Percentiles rank a stretch among this genome's conserved stretches.
These are phyloP conservation scores for Dryobotodes eremita DNA, from an alignment of 2,888 invertebrate species.

Conservation along the genomic window DNA sequence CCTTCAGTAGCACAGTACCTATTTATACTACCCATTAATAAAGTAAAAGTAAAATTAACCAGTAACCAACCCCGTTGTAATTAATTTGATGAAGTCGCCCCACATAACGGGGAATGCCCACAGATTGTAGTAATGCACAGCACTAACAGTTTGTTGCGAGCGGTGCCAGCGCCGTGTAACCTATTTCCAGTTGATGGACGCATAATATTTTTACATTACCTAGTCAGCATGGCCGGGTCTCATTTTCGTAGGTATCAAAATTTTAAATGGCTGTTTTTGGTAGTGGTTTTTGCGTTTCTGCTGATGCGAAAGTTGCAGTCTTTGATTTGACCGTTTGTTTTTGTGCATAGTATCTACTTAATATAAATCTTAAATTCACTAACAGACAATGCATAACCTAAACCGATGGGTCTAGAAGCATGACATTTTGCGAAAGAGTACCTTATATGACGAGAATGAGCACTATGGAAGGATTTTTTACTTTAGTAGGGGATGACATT, in stretches of 20 bases:
- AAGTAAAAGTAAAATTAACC: slow-evolving; percentile 5
- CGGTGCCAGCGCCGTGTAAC: slow-evolving; percentile 55
- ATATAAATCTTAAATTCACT: not conserved
- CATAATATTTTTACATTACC: slow-evolving; percentile 41
- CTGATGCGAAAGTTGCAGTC: not conserved
- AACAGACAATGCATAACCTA: not conserved
- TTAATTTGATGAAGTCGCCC: slow-evolving; percentile 43
- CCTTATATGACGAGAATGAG: not conserved
- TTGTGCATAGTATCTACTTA: not conserved
- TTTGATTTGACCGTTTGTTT: not conserved
- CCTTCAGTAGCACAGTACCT: too few species aligned
- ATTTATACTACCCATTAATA: not conserved
- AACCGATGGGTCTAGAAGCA: not conserved
- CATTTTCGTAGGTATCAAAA: not conserved
- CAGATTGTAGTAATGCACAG: slow-evolving; percentile 52
- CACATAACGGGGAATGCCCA: slow-evolving; percentile 30
- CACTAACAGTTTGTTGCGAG: slow-evolving; percentile 51
- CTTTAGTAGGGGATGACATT: too few species aligned
- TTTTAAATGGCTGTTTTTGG: not conserved
- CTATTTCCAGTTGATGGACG: slow-evolving; percentile 35
- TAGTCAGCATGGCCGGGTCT: not conserved
- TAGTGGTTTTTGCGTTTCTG: not conserved
- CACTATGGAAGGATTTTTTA: too few species aligned
- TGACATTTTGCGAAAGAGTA: not conserved
- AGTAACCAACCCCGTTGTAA: not conserved